Evolutionary conservation across 64 coral and sea anemone genomes (phyloP).

Genomic region (Astreopora myriophthalma): DNA sequence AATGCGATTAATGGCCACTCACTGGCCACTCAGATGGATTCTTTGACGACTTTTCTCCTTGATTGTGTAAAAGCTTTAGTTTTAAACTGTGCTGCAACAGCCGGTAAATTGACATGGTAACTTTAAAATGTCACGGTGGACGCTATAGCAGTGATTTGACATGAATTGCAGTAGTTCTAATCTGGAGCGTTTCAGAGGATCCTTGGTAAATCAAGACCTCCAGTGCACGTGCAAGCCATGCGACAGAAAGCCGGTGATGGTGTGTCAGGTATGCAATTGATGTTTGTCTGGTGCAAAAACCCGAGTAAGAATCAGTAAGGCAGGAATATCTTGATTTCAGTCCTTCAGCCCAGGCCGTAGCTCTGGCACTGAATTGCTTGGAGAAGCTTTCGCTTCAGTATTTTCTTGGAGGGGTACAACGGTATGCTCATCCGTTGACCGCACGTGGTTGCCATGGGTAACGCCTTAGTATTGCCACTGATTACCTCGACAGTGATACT

Average conservation of each 20-base stretch:
- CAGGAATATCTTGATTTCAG: too few species aligned
- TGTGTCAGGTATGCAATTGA: too few species aligned
- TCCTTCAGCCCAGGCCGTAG: slow-evolving; percentile 78
- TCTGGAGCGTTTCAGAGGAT: too few species aligned
- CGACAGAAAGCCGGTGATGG: too few species aligned
- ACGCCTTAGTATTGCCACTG: slow-evolving; percentile 93
- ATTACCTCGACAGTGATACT: slow-evolving; percentile 90
- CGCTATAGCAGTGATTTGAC: background rate
- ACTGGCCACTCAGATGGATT: background rate
- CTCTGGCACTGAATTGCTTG: slow-evolving; percentile 96
- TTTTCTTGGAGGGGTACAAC: slow-evolving; percentile 82
- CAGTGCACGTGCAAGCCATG: background rate
- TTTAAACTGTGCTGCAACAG: too few species aligned
- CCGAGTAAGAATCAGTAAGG: background rate
- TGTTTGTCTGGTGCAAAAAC: background rate
- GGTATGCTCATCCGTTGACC: slow-evolving; percentile 97
- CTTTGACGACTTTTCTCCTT: background rate
- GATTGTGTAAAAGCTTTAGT: background rate
- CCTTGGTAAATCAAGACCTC: too few species aligned
- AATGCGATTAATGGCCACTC: background rate
- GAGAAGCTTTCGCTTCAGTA: slow-evolving; percentile 82
- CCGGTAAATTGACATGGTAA: background rate
- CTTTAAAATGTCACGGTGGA: background rate
- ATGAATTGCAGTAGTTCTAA: background rate
- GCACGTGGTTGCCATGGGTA: slow-evolving; percentile 96